Percentiles rank a stretch among this genome's conserved stretches.
phyloP scores from a whole-genome alignment of 2,888 invertebrate genomes.

The Meiosimyza platycephala region DNA sequence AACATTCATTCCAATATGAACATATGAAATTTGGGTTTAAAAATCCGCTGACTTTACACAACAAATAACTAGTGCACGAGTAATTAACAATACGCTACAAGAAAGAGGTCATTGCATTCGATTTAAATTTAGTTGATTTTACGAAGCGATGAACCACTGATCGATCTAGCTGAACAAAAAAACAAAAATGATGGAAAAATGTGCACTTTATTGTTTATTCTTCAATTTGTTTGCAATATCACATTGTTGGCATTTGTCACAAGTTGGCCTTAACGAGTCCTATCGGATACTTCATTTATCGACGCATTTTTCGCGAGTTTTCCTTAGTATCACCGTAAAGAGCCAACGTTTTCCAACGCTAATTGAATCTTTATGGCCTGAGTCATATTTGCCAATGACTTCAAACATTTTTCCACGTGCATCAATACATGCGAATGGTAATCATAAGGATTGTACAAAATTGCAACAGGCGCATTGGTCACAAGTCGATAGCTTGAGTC shows the following conservation, averaged over 20 bases:
- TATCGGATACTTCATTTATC: constrained; percentile 60
- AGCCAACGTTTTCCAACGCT: constrained; percentile 55
- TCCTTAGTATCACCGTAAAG: constrained; percentile 56
- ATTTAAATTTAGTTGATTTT: constrained; percentile 17
- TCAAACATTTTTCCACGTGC: constrained; percentile 52
- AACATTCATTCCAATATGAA: too few relatives aligned
- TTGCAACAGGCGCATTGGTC: constrained; percentile 62
- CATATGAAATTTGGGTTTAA: too few relatives aligned
- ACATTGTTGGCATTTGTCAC: constrained; percentile 52
- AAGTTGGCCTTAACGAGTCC: constrained; percentile 58
- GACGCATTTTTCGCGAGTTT: constrained; percentile 59
- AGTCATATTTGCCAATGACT: constrained; percentile 50
- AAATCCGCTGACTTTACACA: constrained; percentile 12
- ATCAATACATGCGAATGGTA: constrained; percentile 52
- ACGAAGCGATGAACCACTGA: constrained; percentile 7
- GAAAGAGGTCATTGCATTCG: constrained; percentile 14
- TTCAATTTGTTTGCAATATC: background rate
- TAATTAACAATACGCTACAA: background rate
- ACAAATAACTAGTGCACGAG: background rate
- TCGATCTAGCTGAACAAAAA: background rate
- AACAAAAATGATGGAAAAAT: background rate
- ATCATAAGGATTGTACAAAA: constrained; percentile 51
- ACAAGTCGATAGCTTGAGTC: constrained; percentile 60
- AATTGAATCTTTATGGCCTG: constrained; percentile 61
- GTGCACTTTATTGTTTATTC: background rate